Conservation (phyloP, 2,113 vertebrate genomes). For the Coracopsis vasa region DNA sequence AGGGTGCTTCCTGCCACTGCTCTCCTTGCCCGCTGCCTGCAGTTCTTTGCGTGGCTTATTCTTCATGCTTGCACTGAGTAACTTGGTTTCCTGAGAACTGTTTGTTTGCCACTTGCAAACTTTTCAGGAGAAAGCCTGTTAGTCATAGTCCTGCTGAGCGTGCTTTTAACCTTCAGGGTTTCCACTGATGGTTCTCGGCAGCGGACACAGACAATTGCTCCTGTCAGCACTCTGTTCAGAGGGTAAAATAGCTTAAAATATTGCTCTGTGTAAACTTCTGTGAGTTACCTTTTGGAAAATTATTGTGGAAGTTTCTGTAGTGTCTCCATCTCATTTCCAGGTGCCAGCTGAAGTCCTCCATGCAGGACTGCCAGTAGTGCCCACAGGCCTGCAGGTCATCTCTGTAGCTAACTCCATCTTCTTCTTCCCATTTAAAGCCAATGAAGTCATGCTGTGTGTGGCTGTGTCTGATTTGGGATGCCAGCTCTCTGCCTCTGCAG, state of each 20-base stretch:
- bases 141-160: background rate
- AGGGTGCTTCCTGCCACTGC: background rate
- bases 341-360: background rate
- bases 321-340: background rate
- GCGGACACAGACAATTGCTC: background rate
- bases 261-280: background rate
- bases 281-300: background rate
- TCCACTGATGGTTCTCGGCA: background rate
- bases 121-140: background rate
- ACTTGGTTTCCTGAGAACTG: background rate
- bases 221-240: background rate
- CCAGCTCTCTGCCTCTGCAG: background rate
- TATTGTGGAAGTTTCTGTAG: background rate
- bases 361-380: background rate
- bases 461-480: background rate
- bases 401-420: background rate
- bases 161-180: background rate
- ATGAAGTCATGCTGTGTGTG: fast-evolving
- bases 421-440: background rate
- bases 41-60: background rate
- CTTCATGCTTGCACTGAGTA: background rate
- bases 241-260: background rate
- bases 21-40: background rate
- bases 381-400: background rate
- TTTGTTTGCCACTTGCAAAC: background rate